Evolutionary conservation across 2,888 invertebrate species (phyloP).

Genomic region (Drosophila nr. fundita): DNA sequence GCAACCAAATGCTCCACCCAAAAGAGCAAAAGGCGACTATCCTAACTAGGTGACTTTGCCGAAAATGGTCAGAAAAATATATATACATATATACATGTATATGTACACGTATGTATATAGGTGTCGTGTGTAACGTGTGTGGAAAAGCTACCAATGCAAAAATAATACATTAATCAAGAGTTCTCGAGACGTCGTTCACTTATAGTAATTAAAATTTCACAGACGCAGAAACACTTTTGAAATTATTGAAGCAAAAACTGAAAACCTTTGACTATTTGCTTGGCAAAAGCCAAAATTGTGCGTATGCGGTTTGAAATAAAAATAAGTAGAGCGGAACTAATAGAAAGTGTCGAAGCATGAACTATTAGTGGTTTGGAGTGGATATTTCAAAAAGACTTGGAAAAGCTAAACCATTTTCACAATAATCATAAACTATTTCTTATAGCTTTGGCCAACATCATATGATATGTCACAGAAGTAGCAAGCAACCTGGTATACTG

Average conservation of each 20-base stretch:
- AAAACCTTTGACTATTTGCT: not conserved
- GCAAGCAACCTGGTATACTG: not conserved
- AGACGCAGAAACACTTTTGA: not conserved
- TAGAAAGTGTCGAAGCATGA: not conserved
- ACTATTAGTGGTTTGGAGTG: not conserved
- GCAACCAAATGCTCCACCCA: slow-evolving; percentile 9
- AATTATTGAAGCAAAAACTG: not conserved
- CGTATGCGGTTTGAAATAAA: not conserved
- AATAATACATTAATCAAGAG: not conserved
- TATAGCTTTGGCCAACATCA: not conserved
- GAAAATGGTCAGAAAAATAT: slow-evolving; percentile 21
- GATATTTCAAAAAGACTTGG: not conserved
- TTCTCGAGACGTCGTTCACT: not conserved
- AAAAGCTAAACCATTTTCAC: not conserved
- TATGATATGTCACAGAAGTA: not conserved
- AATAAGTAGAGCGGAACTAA: not conserved
- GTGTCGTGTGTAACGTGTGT: not conserved
- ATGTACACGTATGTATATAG: not conserved
- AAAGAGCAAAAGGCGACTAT: slow-evolving; percentile 25
- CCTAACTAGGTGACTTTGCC: slow-evolving; percentile 38
- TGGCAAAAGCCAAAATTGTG: not conserved
- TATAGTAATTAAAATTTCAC: not conserved
- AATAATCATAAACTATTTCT: not conserved
- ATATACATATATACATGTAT: not conserved
- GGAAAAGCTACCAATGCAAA: not conserved